phyloP scores from a whole-genome alignment of 1,140 invertebrate genomes.

The Drosophila jambulina region DNA sequence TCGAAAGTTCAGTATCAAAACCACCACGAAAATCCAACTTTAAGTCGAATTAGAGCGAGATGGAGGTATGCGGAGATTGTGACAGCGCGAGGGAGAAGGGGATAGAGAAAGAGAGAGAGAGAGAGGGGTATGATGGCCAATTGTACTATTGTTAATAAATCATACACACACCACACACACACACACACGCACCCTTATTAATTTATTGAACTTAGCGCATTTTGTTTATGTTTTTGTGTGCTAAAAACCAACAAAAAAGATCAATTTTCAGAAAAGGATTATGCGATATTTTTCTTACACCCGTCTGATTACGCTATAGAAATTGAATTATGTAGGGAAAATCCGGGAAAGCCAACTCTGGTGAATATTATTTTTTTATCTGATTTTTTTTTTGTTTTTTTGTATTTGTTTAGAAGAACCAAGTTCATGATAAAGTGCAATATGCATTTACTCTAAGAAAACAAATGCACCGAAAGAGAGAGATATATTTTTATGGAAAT shows the following conservation, averaged over 20 bases:
- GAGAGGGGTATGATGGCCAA: constrained; percentile 12
- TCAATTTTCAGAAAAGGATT: background rate
- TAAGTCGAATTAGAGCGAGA: constrained; percentile 19
- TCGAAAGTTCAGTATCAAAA: constrained; percentile 16
- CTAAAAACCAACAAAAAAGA: constrained; percentile 20
- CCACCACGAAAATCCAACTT: background rate
- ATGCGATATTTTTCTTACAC: background rate
- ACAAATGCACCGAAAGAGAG: constrained; percentile 20
- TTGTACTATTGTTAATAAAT: constrained; percentile 15
- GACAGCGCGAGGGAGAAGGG: background rate
- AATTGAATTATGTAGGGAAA: background rate
- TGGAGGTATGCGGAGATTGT: background rate
- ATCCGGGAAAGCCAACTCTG: constrained; percentile 8
- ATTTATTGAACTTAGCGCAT: constrained; percentile 59
- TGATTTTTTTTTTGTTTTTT: constrained; percentile 36
- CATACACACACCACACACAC: constrained; percentile 5
- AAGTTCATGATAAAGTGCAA: constrained; percentile 77
- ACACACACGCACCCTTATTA: constrained; percentile 26
- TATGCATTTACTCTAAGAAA: constrained; percentile 60
- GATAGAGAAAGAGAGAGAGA: background rate
- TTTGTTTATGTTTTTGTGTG: constrained; percentile 63
- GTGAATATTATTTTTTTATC: background rate
- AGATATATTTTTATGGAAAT: background rate
- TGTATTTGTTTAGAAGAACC: constrained; percentile 52
- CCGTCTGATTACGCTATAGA: constrained; percentile 3